Conservation (phyloP, 2,113 vertebrate species). For the Lasiurus cinereus region DNA sequence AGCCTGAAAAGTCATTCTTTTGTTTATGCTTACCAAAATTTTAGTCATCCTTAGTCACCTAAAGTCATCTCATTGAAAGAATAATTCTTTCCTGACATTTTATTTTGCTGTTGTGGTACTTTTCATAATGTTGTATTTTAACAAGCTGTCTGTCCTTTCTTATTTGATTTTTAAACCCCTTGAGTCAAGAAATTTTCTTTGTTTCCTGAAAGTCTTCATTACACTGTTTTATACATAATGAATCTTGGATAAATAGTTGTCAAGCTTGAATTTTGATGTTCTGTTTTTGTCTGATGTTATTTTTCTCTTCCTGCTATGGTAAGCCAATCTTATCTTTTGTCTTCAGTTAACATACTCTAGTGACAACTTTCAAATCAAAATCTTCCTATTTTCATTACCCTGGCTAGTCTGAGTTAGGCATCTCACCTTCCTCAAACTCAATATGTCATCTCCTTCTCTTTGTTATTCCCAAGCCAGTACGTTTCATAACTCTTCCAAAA, state of each 20-base stretch:
- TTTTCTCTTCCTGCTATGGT: constrained; percentile 7
- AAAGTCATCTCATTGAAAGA: background rate
- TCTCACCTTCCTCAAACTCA: background rate
- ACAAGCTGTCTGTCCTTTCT: background rate
- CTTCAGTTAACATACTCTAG: background rate
- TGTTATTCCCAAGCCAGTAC: background rate
- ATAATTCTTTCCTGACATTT: background rate
- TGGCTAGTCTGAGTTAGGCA: background rate
- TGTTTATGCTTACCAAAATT: background rate
- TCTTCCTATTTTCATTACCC: background rate
- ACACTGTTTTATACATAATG: background rate
- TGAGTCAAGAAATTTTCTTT: constrained; percentile 15
- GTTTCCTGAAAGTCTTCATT: background rate
- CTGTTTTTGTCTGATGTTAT: background rate
- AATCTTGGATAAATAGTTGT: constrained; percentile 6
- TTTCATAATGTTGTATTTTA: background rate
- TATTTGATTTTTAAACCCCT: constrained; percentile 1
- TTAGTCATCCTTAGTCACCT: background rate
- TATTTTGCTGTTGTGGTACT: background rate
- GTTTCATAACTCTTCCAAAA: background rate
- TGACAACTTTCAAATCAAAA: constrained; percentile 2
- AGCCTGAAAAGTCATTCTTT: constrained; percentile 16
- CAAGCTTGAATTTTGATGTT: constrained; percentile 11
- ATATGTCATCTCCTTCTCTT: background rate
- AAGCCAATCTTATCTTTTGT: background rate